A percentile compares a stretch with the other conserved stretches of the same genome.
Conservation (phyloP, 2,888 invertebrate genomes). For the Stenodema calcarata region DNA sequence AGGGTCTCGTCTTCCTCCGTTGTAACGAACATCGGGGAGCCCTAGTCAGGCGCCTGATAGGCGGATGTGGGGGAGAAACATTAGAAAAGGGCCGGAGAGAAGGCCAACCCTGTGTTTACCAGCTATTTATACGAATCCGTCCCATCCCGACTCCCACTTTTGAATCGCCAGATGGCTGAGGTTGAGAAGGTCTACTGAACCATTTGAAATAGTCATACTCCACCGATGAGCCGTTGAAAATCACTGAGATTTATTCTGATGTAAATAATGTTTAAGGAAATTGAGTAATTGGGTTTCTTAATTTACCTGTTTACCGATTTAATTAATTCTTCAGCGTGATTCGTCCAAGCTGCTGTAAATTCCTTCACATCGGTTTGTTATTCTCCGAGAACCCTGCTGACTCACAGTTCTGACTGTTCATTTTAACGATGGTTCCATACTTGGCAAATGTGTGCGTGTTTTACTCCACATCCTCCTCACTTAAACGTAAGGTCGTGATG, state of each 20-base stretch:
- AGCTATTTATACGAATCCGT: neutral
- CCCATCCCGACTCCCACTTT: neutral
- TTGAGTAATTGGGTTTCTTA: too few species aligned
- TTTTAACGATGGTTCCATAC: too few species aligned
- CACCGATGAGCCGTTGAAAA: neutral
- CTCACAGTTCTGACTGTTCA: too few species aligned
- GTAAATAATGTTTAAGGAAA: neutral
- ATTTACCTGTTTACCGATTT: too few species aligned
- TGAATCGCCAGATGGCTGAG: neutral
- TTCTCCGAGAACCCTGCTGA: too few species aligned
- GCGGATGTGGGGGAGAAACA: conserved; percentile 2
- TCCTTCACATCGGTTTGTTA: too few species aligned
- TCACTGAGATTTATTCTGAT: neutral
- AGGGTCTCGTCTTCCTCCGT: neutral
- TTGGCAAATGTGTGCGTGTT: too few species aligned
- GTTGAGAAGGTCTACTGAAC: neutral
- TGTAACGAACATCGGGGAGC: neutral
- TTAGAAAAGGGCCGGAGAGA: neutral
- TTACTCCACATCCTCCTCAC: too few species aligned
- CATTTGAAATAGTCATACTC: neutral
- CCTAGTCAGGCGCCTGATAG: neutral
- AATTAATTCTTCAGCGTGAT: too few species aligned
- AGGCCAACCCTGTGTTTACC: neutral
- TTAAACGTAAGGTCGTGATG: too few species aligned
- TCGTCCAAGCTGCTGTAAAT: too few species aligned